These are phyloP conservation scores for Pegoplata infirma DNA, from an alignment of 2,888 invertebrate genomes.

Conservation along the genomic window DNA sequence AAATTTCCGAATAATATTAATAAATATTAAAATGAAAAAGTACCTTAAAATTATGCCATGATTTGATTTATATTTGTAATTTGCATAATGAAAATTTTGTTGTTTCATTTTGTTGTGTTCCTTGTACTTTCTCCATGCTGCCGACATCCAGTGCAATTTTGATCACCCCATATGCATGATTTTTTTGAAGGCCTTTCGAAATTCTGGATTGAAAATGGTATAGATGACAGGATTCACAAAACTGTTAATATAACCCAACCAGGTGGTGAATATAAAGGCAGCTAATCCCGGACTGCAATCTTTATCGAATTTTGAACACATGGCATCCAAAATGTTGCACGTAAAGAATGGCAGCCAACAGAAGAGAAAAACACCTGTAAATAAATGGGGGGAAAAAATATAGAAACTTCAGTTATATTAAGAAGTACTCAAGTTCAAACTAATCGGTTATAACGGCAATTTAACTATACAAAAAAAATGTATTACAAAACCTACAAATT, in stretches of 20 bases:
- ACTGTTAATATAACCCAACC: slow-evolving; percentile 98
- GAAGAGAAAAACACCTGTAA: slow-evolving; percentile 94
- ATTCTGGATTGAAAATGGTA: slow-evolving; percentile 97
- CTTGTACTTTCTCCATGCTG: slow-evolving; percentile 7
- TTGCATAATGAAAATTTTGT: not conserved
- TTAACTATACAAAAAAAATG: too few relatives aligned
- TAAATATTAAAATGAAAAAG: slow-evolving; percentile 38
- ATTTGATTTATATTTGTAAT: slow-evolving; percentile 22
- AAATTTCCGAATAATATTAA: slow-evolving; percentile 3
- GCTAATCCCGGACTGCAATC: slow-evolving; percentile 91
- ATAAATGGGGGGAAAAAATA: not conserved
- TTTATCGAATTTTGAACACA: slow-evolving; percentile 91
- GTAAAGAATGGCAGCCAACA: slow-evolving; percentile 99
- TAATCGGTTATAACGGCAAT: too few relatives aligned
- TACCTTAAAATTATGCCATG: slow-evolving; percentile 44
- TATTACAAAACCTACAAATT: too few relatives aligned
- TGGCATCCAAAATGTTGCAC: slow-evolving; percentile 97
- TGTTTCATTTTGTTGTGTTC: not conserved
- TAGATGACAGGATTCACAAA: slow-evolving; percentile 96
- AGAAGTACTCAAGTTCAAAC: too few relatives aligned
- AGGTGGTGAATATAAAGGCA: slow-evolving; percentile 95
- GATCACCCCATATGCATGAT: slow-evolving; percentile 85
- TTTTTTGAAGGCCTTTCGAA: slow-evolving; percentile 98
- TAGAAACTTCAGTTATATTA: not conserved
- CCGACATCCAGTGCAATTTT: slow-evolving; percentile 56